phyloP scores from a whole-genome alignment of 1,140 invertebrate species.

The Neodiprion lecontei region DNA sequence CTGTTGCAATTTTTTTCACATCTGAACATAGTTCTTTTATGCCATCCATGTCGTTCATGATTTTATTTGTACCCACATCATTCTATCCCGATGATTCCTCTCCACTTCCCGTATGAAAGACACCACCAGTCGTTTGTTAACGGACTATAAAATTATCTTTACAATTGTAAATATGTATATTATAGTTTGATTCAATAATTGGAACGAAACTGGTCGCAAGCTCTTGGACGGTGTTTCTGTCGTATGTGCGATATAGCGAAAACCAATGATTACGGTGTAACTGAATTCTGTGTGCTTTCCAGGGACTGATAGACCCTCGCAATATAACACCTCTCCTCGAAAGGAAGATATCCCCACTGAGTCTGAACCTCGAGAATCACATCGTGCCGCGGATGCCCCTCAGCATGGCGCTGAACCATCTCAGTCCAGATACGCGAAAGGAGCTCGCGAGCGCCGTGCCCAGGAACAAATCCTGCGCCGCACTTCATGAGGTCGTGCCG shows the following conservation, averaged over 20 bases:
- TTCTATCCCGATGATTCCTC: no score
- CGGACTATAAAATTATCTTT: no score
- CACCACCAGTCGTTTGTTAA: no score
- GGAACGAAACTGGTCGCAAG: not conserved
- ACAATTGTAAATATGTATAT: no score
- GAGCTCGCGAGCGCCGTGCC: constrained; percentile 16
- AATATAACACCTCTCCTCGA: constrained; percentile 24
- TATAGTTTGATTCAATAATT: no score
- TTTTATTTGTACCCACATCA: no score
- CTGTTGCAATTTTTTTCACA: no score
- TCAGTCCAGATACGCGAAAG: constrained; percentile 30
- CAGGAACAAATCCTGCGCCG: not conserved
- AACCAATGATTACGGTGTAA: not conserved
- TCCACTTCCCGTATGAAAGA: no score
- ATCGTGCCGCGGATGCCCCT: constrained; percentile 30
- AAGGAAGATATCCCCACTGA: constrained; percentile 25
- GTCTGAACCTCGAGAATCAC: constrained; percentile 36
- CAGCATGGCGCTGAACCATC: constrained; percentile 20
- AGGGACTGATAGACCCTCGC: constrained; percentile 30
- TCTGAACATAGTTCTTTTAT: no score
- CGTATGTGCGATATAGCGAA: not conserved
- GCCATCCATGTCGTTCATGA: no score
- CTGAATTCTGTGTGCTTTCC: not conserved
- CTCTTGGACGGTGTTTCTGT: not conserved
- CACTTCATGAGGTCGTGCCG: not conserved